Base-by-base conservation (phyloP, 1,140 invertebrate species). In the Pogonomyrmex barbatus region DNA sequence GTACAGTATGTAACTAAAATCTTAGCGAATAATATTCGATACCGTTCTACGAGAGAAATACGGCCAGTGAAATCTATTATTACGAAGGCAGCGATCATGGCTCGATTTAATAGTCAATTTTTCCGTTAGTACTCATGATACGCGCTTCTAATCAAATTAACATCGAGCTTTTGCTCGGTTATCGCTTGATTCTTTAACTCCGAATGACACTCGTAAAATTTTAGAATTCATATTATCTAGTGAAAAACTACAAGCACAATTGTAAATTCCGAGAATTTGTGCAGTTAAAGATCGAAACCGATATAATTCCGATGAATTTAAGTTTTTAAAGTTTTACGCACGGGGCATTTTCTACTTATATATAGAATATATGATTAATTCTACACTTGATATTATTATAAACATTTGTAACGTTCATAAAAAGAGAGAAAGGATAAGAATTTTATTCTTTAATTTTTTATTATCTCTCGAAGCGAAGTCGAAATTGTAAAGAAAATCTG, bases 1-100 rank as follows among this genome's bases (percentile, higher is more conserved):
- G 85, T 91, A 91, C 87, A 90, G 83, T 87, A 86, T 33, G 58
- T 65, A 89, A 54, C 12, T 76, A 67, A 85, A 85, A 73, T 82
- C 58, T 89, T 85, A 88, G 36, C 78, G 73, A 47, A 67, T 87
- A 87, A 79, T 68, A 81, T 84, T 67, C 63, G n/a, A 65, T 70
- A 82, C 84, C 47, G 60, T 87, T 87, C 89, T 68, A 54, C 47
- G 54, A 24, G 24, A 24, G 24, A 89, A 84, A 85, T 63, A 75
- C 52, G 76, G 78, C 63, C 56, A 73, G 33, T 88, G 81, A 90
- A 92, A 88, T 91, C 56, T n/a, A 78, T 82, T 60, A 56, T 87
- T 79, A 87, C 30, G n/a, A 87, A n/a, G 45, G 50, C 62, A 70
- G 50, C n/a, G 47, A 71, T 62, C 67, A 73, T 54, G 10, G 10